Conservation (phyloP, 2,797 vertebrate genomes). For the Limnodromus scolopaceus region DNA sequence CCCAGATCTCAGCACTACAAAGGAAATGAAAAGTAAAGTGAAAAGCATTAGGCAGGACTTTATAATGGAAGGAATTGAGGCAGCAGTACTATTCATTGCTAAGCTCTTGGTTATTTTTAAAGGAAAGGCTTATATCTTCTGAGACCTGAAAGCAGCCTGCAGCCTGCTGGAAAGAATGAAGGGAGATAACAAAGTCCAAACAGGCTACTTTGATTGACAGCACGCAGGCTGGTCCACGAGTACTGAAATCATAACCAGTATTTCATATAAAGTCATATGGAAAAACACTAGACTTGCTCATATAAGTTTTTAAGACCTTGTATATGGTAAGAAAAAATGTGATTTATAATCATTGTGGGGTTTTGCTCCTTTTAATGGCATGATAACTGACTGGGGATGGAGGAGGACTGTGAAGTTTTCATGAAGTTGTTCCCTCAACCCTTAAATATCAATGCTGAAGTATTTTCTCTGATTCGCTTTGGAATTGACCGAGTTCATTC, state of each 20-base stretch:
- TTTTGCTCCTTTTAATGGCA: background rate
- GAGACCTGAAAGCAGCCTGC: conserved; percentile 53
- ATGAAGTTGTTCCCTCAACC: background rate
- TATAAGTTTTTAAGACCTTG: background rate
- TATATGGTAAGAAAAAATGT: background rate
- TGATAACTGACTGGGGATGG: background rate
- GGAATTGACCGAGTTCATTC: background rate
- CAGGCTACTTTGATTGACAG: conserved; percentile 47
- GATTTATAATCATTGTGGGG: background rate
- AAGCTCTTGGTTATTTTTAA: conserved; percentile 61
- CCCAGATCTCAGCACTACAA: conserved; percentile 55
- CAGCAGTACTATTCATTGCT: conserved; percentile 64
- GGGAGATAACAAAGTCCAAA: conserved; percentile 51
- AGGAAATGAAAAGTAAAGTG: conserved; percentile 58
- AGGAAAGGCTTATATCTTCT: conserved; percentile 61
- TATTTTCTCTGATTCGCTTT: background rate
- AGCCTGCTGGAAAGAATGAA: conserved; percentile 53
- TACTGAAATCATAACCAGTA: background rate
- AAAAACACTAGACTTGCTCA: background rate
- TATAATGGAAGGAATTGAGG: conserved; percentile 59
- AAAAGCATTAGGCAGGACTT: conserved; percentile 53
- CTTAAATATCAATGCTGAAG: background rate
- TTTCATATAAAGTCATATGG: background rate
- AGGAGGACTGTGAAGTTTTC: background rate
- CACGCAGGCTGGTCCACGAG: background rate